phyloP scores from a whole-genome alignment of 2,888 invertebrate genomes.

The Nomada flava region DNA sequence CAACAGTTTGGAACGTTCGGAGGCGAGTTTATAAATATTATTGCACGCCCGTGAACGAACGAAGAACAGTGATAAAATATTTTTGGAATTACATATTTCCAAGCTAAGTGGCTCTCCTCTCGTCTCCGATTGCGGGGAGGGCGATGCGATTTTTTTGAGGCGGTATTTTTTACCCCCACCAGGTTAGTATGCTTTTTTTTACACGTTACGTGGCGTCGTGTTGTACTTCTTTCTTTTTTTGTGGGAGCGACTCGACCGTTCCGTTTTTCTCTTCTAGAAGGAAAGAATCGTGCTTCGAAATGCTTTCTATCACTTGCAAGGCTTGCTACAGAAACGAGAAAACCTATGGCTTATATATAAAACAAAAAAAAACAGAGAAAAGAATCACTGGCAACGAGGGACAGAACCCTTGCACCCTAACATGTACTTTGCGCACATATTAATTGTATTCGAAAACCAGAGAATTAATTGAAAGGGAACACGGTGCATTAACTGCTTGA shows the following conservation, averaged over 20 bases:
- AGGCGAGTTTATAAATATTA: not conserved
- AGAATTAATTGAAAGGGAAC: not conserved
- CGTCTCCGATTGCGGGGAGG: slow-evolving; percentile 59
- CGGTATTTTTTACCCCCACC: slow-evolving; percentile 72
- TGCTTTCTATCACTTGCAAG: slow-evolving; percentile 37
- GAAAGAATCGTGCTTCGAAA: slow-evolving; percentile 37
- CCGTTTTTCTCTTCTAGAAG: slow-evolving; percentile 39
- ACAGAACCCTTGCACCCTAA: slow-evolving; percentile 45
- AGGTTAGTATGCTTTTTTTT: slow-evolving; percentile 77
- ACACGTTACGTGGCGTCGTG: slow-evolving; percentile 66
- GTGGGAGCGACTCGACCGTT: slow-evolving; percentile 48
- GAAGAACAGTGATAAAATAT: not conserved
- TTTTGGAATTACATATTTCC: slow-evolving; percentile 53
- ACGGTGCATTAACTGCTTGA: not conserved
- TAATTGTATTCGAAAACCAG: not conserved
- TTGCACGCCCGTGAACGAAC: slow-evolving; percentile 12
- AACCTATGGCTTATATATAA: slow-evolving; percentile 62
- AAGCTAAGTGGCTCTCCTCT: slow-evolving; percentile 57
- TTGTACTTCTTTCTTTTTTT: slow-evolving; percentile 52
- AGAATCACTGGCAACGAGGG: slow-evolving; percentile 27
- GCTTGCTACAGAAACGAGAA: slow-evolving; percentile 24
- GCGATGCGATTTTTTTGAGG: slow-evolving; percentile 73
- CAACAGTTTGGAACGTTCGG: slow-evolving; percentile 17
- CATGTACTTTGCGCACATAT: slow-evolving; percentile 7
- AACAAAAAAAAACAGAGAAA: not conserved